Percentiles rank a stretch among this genome's conserved stretches.
These are phyloP conservation scores for Lacerta viridis DNA, from an alignment of 2,797 vertebrate species.

Conservation along the genomic window DNA sequence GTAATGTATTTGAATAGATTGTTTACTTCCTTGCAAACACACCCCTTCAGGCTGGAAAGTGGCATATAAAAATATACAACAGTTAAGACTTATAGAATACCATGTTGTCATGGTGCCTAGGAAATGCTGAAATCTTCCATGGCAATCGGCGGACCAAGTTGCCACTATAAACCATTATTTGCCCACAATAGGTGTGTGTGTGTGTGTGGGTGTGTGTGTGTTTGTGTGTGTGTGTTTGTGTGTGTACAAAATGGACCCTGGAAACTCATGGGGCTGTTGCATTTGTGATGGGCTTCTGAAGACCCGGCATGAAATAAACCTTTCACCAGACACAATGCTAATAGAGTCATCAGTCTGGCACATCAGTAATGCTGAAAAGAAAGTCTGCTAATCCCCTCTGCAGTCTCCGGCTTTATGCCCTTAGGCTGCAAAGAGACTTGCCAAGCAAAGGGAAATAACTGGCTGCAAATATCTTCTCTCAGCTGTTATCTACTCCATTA, in stretches of 20 bases:
- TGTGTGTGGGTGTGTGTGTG: not conserved
- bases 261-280: conserved; percentile 20
- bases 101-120: not conserved
- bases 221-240: too few relatives aligned
- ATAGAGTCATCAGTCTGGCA: conserved; percentile 70
- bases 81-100: not conserved
- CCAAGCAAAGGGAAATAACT: conserved; percentile 69
- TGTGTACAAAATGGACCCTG: conserved; percentile 3
- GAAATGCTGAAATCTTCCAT: not conserved
- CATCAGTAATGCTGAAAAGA: conserved; percentile 53
- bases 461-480: conserved; percentile 68
- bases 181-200: not conserved
- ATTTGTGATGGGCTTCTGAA: conserved; percentile 55
- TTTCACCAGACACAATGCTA: conserved; percentile 66
- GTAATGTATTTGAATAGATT: not conserved
- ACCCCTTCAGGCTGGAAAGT: too few relatives aligned
- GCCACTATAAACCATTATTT: not conserved
- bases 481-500: conserved; percentile 66
- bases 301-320: conserved; percentile 52
- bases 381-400: conserved; percentile 68
- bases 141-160: not conserved
- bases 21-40: not conserved
- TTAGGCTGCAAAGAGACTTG: conserved; percentile 62
- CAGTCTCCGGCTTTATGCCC: conserved; percentile 65
- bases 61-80: not conserved